Conservation (phyloP, 2,113 vertebrate species). For the Euleptes europaea region DNA sequence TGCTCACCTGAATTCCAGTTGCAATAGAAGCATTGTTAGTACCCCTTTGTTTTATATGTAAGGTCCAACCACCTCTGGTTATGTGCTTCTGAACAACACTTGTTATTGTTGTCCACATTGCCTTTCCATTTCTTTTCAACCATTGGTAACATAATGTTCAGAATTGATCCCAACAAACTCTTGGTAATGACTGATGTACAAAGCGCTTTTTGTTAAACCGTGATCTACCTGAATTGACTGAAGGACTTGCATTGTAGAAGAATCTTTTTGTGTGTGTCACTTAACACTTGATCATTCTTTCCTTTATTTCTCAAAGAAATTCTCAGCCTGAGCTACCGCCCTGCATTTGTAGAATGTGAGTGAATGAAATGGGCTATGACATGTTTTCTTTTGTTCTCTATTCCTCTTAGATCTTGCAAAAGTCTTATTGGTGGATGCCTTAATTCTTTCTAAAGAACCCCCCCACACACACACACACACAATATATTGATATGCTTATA, state of each 20-base stretch:
- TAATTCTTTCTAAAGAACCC: background rate
- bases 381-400: background rate
- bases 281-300: background rate
- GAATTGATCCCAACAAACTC: background rate
- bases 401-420: background rate
- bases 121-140: background rate
- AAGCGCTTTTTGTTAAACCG: background rate
- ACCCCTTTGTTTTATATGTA: background rate
- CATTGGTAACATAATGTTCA: background rate
- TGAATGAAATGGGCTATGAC: background rate
- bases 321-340: background rate
- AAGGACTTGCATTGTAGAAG: background rate
- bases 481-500: background rate
- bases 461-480: no score
- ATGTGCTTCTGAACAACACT: background rate
- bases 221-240: background rate
- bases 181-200: background rate
- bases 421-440: background rate
- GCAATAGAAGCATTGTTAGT: background rate
- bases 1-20: background rate
- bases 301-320: no score
- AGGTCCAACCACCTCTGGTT: background rate
- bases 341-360: background rate
- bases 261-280: background rate
- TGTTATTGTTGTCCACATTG: background rate